Base-by-base conservation (phyloP, 2,888 invertebrate genomes). In the Sabellastarte sp. region DNA sequence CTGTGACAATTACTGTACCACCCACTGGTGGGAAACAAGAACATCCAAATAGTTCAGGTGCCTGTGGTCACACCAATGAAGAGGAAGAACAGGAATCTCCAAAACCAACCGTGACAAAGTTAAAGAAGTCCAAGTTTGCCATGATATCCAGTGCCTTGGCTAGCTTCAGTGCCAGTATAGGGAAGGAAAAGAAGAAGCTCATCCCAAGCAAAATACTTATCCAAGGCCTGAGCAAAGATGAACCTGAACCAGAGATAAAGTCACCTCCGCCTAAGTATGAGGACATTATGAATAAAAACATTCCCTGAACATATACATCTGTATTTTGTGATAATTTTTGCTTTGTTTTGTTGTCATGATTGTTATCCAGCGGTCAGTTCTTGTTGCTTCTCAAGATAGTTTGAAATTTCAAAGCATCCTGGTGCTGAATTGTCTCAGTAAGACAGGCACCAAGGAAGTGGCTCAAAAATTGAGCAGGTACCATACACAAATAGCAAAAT, bases 61-160 rank as follows among this genome's bases (percentile, higher is more conserved):
- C 57, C 32, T n/a, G n/a, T n/a, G 61, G 57, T 33, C 30, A 61
- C 61, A n/a, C 29, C 29, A 4, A 29, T 3, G 61, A 57, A 26
- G 50, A 32, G 32, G 20, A 62, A 15, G 51, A 50, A 10, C 4
- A 41, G 0, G 62, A 15, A 24, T 15, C 32, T 2, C 51, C 41
- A n/a, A 10, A 4, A 32, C n/a, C 26, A 10, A 50, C 32, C 32
- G 28, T 20, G n/a, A 5, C 10, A 15, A 62, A 52, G 33, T 52
- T 57, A 41, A 64, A 64, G 50, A 3, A 32, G 29, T 64, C 64
- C 0, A 50, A 41, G n/a, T 29, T 64, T n/a, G 26, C 51, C n/a
- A 53, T 53, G 4, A n/a, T 64, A 28, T 63, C 64, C 32, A 57
- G 50, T 32, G 64, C 64, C 53, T 41, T 62, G 32, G 57, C 4